Conservation (phyloP, 2,113 vertebrate genomes). For the Lycaon pictus region DNA sequence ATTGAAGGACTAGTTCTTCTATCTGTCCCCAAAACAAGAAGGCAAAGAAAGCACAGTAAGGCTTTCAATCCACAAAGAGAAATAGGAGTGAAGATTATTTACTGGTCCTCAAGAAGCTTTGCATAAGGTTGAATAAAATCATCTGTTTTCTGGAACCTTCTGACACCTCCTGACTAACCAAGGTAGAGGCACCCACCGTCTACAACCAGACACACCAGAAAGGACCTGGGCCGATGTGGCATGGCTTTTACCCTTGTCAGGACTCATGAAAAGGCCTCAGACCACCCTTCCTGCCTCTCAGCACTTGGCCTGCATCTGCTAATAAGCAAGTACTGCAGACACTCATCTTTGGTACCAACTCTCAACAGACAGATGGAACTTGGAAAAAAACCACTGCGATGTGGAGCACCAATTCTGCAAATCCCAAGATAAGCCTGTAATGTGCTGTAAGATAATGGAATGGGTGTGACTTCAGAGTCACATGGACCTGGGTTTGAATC, state of each 20-base stretch:
- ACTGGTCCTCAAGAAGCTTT: background rate
- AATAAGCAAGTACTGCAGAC: background rate
- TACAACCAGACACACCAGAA: background rate
- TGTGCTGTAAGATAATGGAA: background rate
- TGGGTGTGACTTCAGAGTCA: too few relatives aligned
- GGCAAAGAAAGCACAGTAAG: background rate
- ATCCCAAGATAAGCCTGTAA: background rate
- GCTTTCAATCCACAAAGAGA: background rate
- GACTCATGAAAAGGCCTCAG: background rate
- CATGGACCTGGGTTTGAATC: background rate
- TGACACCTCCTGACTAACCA: background rate
- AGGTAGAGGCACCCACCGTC: background rate
- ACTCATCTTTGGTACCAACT: background rate
- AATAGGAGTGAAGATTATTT: background rate
- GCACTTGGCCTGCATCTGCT: accelerated
- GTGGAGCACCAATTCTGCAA: background rate
- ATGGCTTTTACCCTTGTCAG: background rate
- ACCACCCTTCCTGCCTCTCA: background rate
- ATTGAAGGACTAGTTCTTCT: background rate
- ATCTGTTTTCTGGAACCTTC: conserved; percentile 50
- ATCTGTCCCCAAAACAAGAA: background rate
- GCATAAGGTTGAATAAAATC: background rate
- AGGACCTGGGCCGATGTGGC: background rate
- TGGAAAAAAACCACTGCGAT: background rate
- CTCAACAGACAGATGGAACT: background rate